phyloP scores from a whole-genome alignment of 2,113 vertebrate species.

The Myrmophylax atrothorax region DNA sequence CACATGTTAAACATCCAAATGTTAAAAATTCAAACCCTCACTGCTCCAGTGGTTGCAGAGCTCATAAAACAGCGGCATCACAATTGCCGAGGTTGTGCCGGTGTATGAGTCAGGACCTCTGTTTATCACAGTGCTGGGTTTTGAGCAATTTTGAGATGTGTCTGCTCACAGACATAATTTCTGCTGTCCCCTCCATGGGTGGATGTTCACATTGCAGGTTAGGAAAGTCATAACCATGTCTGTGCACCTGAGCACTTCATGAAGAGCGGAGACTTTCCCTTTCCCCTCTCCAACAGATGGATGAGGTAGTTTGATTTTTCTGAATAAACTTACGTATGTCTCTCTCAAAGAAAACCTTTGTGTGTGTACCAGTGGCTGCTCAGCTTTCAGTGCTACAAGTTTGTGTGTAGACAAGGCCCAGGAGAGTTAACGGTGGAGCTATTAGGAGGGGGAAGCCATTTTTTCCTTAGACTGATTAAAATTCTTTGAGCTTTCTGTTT shows the following conservation, averaged over 20 bases:
- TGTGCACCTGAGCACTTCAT: too few relatives aligned
- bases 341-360: neutral
- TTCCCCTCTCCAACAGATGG: rapidly evolving
- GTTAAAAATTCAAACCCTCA: neutral
- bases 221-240: rapidly evolving
- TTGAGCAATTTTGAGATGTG: neutral
- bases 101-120: rapidly evolving
- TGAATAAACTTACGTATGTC: neutral
- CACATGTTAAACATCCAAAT: neutral
- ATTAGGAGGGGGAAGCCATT: conserved; percentile 53
- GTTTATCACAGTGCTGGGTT: neutral
- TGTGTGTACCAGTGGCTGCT: rapidly evolving
- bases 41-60: neutral
- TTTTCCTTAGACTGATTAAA: conserved; percentile 61
- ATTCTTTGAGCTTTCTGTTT: conserved; percentile 63
- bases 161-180: neutral
- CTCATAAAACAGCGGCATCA: neutral
- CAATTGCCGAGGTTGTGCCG: neutral
- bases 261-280: neutral
- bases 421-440: conserved; percentile 28
- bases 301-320: neutral
- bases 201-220: neutral
- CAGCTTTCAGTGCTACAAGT: neutral
- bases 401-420: conserved; percentile 7
- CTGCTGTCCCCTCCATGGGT: neutral